Evolutionary conservation across 2,888 invertebrate species (phyloP), one percentile per base, ranked within the genome.

Genomic region (Agrotis puta): DNA sequence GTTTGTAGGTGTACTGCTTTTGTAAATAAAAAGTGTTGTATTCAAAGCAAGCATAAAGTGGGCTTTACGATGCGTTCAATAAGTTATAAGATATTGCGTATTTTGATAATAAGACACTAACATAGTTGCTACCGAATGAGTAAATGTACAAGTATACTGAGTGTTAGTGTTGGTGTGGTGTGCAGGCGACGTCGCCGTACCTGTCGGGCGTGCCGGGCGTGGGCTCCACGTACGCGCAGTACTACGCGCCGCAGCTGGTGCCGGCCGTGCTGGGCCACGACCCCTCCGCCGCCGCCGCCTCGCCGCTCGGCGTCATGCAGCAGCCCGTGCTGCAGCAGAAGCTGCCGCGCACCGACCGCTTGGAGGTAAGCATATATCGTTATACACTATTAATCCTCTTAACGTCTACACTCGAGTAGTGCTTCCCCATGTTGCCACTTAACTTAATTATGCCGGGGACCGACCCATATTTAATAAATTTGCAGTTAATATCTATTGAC

Each of bases 321-420:
- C 94, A 98, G 97, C 94, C 98, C 96, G 96, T 98, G 98, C 94
- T 98, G 98, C 96, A 98, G 96, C 99, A 99, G 97, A 99, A 99
- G 97, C 97, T 99, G 97, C 98, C 98, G 89, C 98, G 99, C 96
- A 98, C 98, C 94, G 99, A 99, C 96, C 97, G 99, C 97, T 97
- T 99, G 96, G 99, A 99, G 99, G 99, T 99, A 97, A 97, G 98
- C 65, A 75, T 79, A 70, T 90, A 90, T 88, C 70, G 62, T 56
- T 33, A 82, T 70, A 74, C 45, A 45, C 24, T 20, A n/a, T 27
- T 57, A 53, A 43, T 51, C 64, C 64, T 65, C 71, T 71, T 71
- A 63, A 77, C 65, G 73, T 74, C 81, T 70, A 76, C 80, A 88
- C 88, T 89, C 88, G 85, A 90, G 89, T 93, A 93, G 92, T 82